Evolutionary conservation across 92 coral and sea anemone genomes (phyloP), one percentile per base, ranked within the genome.

Genomic region (Metridium senile): DNA sequence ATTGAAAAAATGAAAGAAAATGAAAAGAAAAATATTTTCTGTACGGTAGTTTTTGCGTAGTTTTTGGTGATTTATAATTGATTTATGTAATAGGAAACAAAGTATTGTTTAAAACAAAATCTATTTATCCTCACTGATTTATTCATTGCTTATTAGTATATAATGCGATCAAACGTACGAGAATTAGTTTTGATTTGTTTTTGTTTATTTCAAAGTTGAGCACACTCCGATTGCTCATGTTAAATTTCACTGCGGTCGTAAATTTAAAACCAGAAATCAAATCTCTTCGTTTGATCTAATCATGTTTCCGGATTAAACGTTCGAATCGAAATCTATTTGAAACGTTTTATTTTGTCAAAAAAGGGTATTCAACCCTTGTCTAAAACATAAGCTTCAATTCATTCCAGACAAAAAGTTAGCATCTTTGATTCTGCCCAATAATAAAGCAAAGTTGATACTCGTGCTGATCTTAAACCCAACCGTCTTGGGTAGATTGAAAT

Each of bases 221-320:
- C 49, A 13, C 49, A 39, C 6, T 39, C 49, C 8, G 49, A 10
- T 59, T 59, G 65, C 16, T 17, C 22, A 28, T 59, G 11, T 35
- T 28, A 27, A 2, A n/a, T 63, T 63, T 28, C 66, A 59, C 4
- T 59, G 29, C 66, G 32, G 18, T 16, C 25, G 61, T 54, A 20
- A 54, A 21, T 54, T 54, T 19, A 3, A 54, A 54, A 22, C 33
- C 9, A 22, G 66, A 59, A 59, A 26, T 26, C 11, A 59, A 59
- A 59, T 59, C 66, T 23, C 32, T 8, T 1, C 32, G 66, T 18
- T 30, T 3, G 18, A 59, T 22, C 66, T 59, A 59, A 59, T 59
- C 66, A 7, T 59, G 30, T 26, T 59, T 59, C 66, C 66, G 66
- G 69, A 63, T 63, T 30, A 63, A 31, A 31, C 43, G 45, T 63